phyloP scores from a whole-genome alignment of 92 coral and sea anemone genomes.

The Palythoa heliodiscus region DNA sequence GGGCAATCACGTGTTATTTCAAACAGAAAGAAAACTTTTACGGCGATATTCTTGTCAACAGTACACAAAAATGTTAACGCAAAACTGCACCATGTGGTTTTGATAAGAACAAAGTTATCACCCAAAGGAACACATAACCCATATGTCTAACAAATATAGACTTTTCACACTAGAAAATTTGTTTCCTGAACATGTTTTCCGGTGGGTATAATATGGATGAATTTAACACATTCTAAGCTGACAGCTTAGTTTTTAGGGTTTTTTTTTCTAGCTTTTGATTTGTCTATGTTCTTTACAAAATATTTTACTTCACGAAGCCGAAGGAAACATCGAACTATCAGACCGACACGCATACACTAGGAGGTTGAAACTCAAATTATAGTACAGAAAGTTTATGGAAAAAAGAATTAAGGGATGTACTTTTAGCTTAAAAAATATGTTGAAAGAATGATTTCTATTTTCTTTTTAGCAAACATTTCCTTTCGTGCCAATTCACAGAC shows the following conservation, averaged over 20 bases:
- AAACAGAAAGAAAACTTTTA: not conserved
- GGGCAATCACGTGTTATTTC: not conserved
- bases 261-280: not conserved
- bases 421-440: not conserved
- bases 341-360: not conserved
- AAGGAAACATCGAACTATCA: not conserved
- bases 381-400: not conserved
- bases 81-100: constrained; percentile 15
- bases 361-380: not conserved
- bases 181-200: not conserved
- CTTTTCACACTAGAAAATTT: not conserved
- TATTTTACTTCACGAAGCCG: not conserved
- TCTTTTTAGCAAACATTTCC: not conserved
- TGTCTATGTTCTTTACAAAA: not conserved
- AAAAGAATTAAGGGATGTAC: not conserved
- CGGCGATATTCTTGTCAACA: not conserved
- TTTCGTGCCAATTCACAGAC: constrained; percentile 33
- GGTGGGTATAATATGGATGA: not conserved
- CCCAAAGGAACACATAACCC: constrained; percentile 1
- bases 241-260: not conserved
- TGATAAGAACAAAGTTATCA: not conserved
- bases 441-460: not conserved
- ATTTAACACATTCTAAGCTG: not conserved
- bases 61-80: not conserved
- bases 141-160: not conserved